A percentile compares a stretch with the other conserved stretches of the same genome.
Conservation (phyloP, 2,113 vertebrate species). For the Hydropotes inermis region DNA sequence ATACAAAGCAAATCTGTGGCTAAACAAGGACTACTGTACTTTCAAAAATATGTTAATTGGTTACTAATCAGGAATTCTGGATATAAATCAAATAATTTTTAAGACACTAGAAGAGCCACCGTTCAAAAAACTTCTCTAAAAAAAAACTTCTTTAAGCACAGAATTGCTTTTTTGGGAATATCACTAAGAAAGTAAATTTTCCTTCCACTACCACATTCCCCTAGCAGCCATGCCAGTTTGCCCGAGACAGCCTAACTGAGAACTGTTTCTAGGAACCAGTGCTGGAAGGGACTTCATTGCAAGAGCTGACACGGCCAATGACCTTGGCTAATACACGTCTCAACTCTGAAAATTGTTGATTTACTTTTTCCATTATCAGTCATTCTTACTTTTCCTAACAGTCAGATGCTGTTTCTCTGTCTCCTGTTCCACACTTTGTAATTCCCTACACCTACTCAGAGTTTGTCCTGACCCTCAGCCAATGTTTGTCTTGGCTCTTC, state of each 20-base stretch:
- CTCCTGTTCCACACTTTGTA: not conserved
- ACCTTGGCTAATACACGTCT: not conserved
- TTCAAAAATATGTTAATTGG: not conserved
- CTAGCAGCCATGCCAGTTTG: not conserved
- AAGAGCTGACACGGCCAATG: not conserved
- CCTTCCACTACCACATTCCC: not conserved
- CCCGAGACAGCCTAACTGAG: not conserved
- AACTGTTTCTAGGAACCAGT: not conserved
- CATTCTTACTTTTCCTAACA: not conserved
- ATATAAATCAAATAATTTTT: conserved; percentile 5
- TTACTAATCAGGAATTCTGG: not conserved
- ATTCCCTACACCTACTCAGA: not conserved
- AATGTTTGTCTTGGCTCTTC: not conserved
- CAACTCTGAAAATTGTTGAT: not conserved
- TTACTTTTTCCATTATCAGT: not conserved
- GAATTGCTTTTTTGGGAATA: not conserved
- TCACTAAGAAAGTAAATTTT: not conserved
- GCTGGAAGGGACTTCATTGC: not conserved
- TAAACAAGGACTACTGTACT: not conserved
- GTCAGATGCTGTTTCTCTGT: not conserved
- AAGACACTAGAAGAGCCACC: not conserved
- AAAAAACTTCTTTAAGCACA: not conserved
- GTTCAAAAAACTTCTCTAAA: not conserved
- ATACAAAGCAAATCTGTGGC: not conserved
- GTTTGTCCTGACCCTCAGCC: not conserved